These are phyloP conservation scores for Plecotus auritus DNA, from an alignment of 2,113 vertebrate species.

Conservation along the genomic window DNA sequence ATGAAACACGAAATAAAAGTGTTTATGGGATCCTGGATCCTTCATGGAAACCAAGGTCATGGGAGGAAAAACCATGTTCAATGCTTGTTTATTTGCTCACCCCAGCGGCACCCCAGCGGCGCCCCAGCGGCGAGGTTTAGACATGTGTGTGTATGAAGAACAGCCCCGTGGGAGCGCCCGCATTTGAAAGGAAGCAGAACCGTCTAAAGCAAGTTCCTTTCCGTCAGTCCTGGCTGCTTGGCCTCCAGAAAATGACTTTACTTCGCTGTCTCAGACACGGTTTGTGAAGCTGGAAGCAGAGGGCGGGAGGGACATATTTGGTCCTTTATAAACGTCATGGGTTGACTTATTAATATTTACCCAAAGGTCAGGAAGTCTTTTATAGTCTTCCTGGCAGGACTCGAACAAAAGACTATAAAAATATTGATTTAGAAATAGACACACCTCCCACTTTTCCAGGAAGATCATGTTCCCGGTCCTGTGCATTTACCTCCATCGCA, in stretches of 20 bases:
- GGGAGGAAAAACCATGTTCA: background rate
- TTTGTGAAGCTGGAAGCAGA: background rate
- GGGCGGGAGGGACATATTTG: background rate
- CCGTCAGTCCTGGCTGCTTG: background rate
- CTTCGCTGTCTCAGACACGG: background rate
- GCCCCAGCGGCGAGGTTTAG: background rate
- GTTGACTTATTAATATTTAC: constrained; percentile 2
- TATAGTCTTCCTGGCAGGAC: background rate
- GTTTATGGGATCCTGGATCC: background rate
- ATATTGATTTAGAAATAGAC: constrained; percentile 1
- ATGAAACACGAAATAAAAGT: background rate
- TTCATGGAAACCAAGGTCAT: background rate
- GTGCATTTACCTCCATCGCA: background rate
- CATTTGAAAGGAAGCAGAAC: background rate
- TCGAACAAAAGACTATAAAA: background rate
- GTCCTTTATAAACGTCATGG: background rate
- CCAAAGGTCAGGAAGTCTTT: background rate
- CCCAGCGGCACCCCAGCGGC: no score
- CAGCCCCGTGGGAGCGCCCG: fast-evolving
- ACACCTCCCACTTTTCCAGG: background rate
- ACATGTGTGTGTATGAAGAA: background rate
- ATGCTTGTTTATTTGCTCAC: background rate
- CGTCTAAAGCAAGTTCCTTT: background rate
- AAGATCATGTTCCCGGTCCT: background rate
- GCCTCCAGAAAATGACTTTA: background rate